Evolutionary conservation across 2,797 vertebrate species (phyloP), one percentile per base, ranked within the genome.

Genomic region (Pagetopsis macropterus): DNA sequence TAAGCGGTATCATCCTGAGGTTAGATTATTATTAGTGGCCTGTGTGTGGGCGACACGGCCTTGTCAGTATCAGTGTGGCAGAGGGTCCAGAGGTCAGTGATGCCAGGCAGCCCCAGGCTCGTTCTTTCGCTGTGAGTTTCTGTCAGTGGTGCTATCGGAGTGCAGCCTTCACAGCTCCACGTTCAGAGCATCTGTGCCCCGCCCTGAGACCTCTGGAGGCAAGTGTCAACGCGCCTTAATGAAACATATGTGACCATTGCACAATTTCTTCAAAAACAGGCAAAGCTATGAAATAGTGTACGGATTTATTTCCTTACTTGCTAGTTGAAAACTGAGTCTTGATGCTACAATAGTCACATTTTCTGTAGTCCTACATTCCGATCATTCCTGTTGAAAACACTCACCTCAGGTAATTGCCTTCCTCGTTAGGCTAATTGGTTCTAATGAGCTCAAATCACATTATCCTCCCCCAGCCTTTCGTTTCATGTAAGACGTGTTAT

Each of bases 151-250:
- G 55, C 43, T 55, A 48, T 71, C 45, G 7, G 70, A 73, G 65
- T 27, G 19, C 54, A 48, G 76, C 64, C 79, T 86, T 83, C 81
- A 82, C 89, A 83, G 72, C 84, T 81, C 65, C 68, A 48, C 9
- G 15, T 82, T 72, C 52, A 54, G 70, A 91, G 72, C 90, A 89
- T 89, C 90, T 90, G 90, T 84, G 85, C 41, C 62, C 67, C 80
- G 65, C 79, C 79, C 73, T 55, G 9, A 75, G 66, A 74, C 70
- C 75, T 81, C 75, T 70, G 69, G 16, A 17, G 76, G 79, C 81
- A 41, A 27, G 23, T 64, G 70, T 87, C 63, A 48, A 41, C 45
- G 16, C 51, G 51, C 27, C 61, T 43, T 14, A 33, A 62, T n/a
- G 16, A 67, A 79, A 70, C 83, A 83, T 81, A 84, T 84, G 86